Evolutionary conservation across 1,140 invertebrate genomes (phyloP).

Genomic region (Conus betulinus): DNA sequence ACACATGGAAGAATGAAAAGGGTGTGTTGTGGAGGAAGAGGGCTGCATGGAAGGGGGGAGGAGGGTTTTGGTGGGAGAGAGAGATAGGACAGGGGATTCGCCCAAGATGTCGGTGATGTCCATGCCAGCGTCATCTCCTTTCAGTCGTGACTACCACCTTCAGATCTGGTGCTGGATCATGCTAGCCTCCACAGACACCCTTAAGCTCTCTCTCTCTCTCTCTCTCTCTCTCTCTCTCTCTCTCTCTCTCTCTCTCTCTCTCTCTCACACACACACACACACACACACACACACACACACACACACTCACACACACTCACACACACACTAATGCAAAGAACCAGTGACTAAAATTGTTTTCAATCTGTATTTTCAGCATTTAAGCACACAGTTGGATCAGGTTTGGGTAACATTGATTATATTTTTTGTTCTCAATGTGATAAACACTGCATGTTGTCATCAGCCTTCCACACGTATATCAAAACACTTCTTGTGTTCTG

Average conservation of each 20-base stretch:
- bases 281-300: background rate
- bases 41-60: too few relatives aligned
- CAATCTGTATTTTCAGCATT: constrained; percentile 26
- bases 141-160: too few relatives aligned
- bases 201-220: too few relatives aligned
- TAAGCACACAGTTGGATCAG: background rate
- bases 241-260: background rate
- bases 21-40: too few relatives aligned
- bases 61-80: too few relatives aligned
- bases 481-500: too few relatives aligned
- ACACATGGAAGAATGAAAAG: too few relatives aligned
- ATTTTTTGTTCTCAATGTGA: background rate
- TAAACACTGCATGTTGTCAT: background rate
- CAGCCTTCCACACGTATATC: too few relatives aligned
- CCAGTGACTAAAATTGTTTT: background rate
- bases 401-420: constrained; percentile 4
- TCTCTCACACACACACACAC: too few relatives aligned
- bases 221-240: background rate
- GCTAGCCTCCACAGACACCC: background rate
- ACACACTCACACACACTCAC: background rate
- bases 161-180: too few relatives aligned
- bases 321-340: background rate
- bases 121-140: background rate
- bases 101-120: too few relatives aligned
- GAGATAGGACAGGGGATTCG: too few relatives aligned